Evolutionary conservation across 1,140 invertebrate genomes (phyloP).

Genomic region (Diploscapter pachys): DNA sequence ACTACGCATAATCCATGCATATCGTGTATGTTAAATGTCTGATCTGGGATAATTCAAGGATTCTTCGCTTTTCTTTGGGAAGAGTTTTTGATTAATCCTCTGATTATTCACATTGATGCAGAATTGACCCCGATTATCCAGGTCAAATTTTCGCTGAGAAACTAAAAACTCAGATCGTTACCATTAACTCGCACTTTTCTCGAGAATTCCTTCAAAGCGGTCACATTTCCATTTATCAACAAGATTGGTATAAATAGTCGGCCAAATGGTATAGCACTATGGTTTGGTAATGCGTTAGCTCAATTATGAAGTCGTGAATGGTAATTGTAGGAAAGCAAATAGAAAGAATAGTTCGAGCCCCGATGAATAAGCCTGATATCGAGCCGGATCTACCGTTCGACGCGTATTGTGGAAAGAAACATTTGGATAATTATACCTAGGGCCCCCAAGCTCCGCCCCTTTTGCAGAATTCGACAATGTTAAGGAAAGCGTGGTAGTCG

Average conservation of each 20-base stretch:
- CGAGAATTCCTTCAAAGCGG: slow-evolving; percentile 26
- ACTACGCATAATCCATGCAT: background rate
- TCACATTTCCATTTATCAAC: slow-evolving; percentile 32
- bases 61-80: background rate
- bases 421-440: slow-evolving; percentile 11
- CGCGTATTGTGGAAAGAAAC: slow-evolving; percentile 5
- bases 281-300: slow-evolving; percentile 25
- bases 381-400: slow-evolving; percentile 16
- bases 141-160: background rate
- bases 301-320: background rate
- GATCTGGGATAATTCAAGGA: background rate
- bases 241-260: slow-evolving; percentile 36
- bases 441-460: no score
- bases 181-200: slow-evolving; percentile 21
- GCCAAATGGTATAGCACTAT: slow-evolving; percentile 28
- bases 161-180: slow-evolving; percentile 25
- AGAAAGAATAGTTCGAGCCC: slow-evolving; percentile 10
- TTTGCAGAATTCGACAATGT: slow-evolving; percentile 5
- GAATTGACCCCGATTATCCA: background rate
- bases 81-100: background rate
- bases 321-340: slow-evolving; percentile 16
- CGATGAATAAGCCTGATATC: background rate
- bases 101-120: background rate
- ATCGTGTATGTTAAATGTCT: background rate
- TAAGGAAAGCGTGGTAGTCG: no score